Evolutionary conservation across 2,888 invertebrate genomes (phyloP).

Genomic region (Papilio gigon): DNA sequence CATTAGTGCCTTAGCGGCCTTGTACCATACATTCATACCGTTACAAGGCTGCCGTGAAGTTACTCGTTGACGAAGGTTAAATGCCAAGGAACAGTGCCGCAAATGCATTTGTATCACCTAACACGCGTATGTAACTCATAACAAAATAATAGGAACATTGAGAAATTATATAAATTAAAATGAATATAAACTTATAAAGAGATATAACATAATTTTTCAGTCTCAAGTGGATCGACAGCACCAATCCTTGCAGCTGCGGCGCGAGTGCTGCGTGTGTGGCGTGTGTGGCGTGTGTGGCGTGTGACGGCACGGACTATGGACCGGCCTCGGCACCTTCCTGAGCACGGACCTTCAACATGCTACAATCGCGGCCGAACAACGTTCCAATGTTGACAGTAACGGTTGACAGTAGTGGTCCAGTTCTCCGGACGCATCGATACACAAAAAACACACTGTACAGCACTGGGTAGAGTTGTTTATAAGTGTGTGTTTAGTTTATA

Average conservation of each 20-base stretch:
- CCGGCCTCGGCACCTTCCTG: no score
- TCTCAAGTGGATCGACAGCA: conserved; percentile 32
- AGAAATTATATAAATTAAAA: conserved; percentile 5
- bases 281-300: no score
- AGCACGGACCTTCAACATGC: no score
- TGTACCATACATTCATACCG: conserved; percentile 21
- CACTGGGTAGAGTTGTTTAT: no score
- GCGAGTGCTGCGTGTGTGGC: background rate
- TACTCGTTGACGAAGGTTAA: background rate
- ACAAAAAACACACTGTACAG: background rate
- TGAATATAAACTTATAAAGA: background rate
- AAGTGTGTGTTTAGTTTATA: background rate
- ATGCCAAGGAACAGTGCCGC: conserved; percentile 29
- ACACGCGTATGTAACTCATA: conserved; percentile 10
- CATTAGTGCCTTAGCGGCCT: conserved; percentile 42
- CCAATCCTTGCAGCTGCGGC: conserved; percentile 17
- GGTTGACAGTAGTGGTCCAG: background rate
- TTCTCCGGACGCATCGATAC: background rate
- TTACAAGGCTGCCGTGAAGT: conserved; percentile 25
- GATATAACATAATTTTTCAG: conserved; percentile 34
- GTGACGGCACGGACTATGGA: background rate
- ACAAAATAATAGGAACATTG: conserved; percentile 35
- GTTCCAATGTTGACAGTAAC: no score
- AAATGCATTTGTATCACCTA: conserved; percentile 5
- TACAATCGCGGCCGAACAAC: no score